Percentiles rank a stretch among this genome's conserved stretches.
These are phyloP conservation scores for Mixornis gularis DNA, from an alignment of 2,113 vertebrate species.

Conservation along the genomic window DNA sequence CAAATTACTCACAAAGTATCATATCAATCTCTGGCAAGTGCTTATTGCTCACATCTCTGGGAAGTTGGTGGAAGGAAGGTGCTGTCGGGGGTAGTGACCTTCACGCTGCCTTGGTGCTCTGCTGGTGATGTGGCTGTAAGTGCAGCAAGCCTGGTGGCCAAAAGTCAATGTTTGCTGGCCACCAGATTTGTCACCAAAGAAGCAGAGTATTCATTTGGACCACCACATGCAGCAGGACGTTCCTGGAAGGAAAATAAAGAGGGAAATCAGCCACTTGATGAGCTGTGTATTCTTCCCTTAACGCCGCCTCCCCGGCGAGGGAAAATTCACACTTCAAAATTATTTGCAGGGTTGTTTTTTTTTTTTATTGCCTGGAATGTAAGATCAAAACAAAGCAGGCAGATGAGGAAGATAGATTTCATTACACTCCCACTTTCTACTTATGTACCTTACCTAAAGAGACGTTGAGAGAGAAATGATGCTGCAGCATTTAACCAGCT, in stretches of 20 bases:
- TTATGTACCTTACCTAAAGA: background rate
- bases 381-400: constrained; percentile 19
- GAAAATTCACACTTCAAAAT: background rate
- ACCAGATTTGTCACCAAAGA: constrained; percentile 27
- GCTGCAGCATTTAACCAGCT: background rate
- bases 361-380: background rate
- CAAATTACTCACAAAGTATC: constrained; percentile 79
- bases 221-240: background rate
- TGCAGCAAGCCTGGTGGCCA: constrained; percentile 13
- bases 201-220: background rate
- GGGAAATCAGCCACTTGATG: constrained; percentile 5
- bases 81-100: constrained; percentile 67
- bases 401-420: background rate
- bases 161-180: constrained; percentile 1
- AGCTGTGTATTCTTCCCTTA: background rate
- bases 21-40: constrained; percentile 75
- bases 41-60: constrained; percentile 69
- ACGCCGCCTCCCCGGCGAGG: background rate
- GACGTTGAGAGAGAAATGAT: background rate
- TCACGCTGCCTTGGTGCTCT: constrained; percentile 54
- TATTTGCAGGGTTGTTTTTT: background rate
- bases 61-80: constrained; percentile 65
- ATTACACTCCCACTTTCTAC: background rate
- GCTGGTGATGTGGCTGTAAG: constrained; percentile 6
- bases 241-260: constrained; percentile 6